Evolutionary conservation across 2,888 invertebrate species (phyloP), one percentile per base, ranked within the genome.

Genomic region (Conchocele bisecta): DNA sequence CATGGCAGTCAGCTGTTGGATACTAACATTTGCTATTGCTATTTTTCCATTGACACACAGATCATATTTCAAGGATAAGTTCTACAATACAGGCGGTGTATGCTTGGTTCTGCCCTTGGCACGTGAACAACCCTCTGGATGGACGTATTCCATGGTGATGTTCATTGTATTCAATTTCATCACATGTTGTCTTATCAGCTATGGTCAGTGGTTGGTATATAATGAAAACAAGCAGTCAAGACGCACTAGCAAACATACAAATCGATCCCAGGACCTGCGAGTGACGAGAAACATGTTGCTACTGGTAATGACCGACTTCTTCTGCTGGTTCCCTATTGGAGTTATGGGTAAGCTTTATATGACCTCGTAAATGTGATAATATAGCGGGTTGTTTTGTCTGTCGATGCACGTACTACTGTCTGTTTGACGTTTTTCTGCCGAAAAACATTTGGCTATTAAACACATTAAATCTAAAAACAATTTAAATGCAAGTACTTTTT

Each of bases 101-200:
- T 91, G 90, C 65, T 63, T 90, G 24, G 86, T 89, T 0, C 72
- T 90, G 22, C 88, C 90, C 29, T 84, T 90, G 7, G 88, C 89
- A 17, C 82, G 81, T 33, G 85, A 86, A 39, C 71, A 81, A 15
- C 85, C 85, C 2, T 84, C 88, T 7, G 90, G 90, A 13, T 90
- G 90, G 90, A 83, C 89, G 44, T 90, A 89, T 67, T 86, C 89
- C 0, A 83, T 88, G 5, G 84, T 83, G 5, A 75, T 90, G 15
- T 89, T 89, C 63, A 82, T 90, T 46, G 74, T 84, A 31, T 71
- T 87, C 26, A 90, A 90, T 68, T 83, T 88, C 37, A 22, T 86
- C 7, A 41, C 63, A 1, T 90, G 90, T 69, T 20, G 88, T 5
- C 56, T 86, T 20, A 88, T 90, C 28, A 85, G 83, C 7, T 46